phyloP scores from a whole-genome alignment of 2,888 invertebrate species.

The Papilio protenor region DNA sequence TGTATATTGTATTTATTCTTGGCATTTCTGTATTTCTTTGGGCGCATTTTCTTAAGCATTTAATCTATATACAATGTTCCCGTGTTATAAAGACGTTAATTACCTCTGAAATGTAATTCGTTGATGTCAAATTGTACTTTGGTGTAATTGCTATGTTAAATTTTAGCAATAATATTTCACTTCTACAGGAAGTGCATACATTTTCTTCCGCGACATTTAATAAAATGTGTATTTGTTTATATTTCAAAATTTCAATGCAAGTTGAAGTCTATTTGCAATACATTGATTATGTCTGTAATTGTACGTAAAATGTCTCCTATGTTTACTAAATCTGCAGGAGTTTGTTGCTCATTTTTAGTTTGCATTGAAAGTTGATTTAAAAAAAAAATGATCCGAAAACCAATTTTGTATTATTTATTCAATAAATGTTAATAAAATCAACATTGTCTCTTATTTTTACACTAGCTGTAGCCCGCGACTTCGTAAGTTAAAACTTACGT shows the following conservation, averaged over 20 bases:
- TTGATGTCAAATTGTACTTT: constrained; percentile 14
- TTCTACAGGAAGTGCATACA: neutral
- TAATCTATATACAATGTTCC: constrained; percentile 49
- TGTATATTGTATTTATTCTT: constrained; percentile 60
- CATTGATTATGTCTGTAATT: neutral
- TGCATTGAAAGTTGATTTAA: constrained; percentile 68
- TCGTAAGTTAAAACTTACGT: no score
- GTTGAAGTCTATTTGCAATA: neutral
- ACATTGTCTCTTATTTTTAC: constrained; percentile 52
- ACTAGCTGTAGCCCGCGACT: no score
- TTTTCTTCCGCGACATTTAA: constrained; percentile 14
- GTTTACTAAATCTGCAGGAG: constrained; percentile 63
- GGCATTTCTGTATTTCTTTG: constrained; percentile 41
- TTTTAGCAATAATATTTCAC: constrained; percentile 8
- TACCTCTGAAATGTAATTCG: constrained; percentile 28
- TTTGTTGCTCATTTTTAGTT: constrained; percentile 75
- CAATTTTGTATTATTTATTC: constrained; percentile 83
- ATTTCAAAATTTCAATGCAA: constrained; percentile 3
- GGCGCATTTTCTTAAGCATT: constrained; percentile 73
- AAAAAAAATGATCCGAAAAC: constrained; percentile 73
- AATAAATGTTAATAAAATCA: constrained; percentile 84
- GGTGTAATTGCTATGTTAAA: neutral
- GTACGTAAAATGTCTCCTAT: constrained; percentile 55
- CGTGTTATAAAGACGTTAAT: neutral
- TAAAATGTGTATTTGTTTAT: constrained; percentile 21